These are phyloP conservation scores for Odocoileus virginianus DNA, from an alignment of 2,113 vertebrate species.

Conservation along the genomic window DNA sequence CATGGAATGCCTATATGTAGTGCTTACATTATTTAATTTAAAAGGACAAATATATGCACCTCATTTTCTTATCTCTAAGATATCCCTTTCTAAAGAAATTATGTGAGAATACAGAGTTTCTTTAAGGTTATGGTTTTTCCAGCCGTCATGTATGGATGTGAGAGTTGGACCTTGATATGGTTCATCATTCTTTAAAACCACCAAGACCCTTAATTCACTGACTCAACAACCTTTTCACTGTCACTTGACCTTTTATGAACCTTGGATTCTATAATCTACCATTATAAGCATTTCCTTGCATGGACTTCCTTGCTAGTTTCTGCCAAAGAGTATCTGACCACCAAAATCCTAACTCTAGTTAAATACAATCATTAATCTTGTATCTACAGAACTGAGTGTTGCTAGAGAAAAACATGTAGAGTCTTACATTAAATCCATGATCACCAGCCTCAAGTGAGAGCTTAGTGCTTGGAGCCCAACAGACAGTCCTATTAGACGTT, in stretches of 20 bases:
- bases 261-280: not conserved
- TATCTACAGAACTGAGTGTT: not conserved
- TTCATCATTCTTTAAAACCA: not conserved
- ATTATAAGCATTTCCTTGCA: not conserved
- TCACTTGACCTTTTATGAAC: not conserved
- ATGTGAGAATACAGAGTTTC: not conserved
- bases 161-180: not conserved
- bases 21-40: not conserved
- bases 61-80: not conserved
- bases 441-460: not conserved
- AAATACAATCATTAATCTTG: not conserved
- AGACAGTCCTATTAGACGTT: not conserved
- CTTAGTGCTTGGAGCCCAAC: not conserved
- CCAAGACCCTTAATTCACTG: not conserved
- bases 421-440: not conserved
- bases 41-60: not conserved
- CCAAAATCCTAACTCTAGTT: not conserved
- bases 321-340: not conserved
- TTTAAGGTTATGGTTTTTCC: not conserved
- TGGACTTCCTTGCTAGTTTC: not conserved
- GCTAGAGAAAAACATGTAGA: not conserved
- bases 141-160: not conserved
- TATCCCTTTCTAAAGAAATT: not conserved
- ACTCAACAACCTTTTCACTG: not conserved
- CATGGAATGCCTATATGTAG: not conserved